Evolutionary conservation across 2,113 vertebrate genomes (phyloP), one percentile per base, ranked within the genome.

Genomic region (Campylorhamphus procurvoides): DNA sequence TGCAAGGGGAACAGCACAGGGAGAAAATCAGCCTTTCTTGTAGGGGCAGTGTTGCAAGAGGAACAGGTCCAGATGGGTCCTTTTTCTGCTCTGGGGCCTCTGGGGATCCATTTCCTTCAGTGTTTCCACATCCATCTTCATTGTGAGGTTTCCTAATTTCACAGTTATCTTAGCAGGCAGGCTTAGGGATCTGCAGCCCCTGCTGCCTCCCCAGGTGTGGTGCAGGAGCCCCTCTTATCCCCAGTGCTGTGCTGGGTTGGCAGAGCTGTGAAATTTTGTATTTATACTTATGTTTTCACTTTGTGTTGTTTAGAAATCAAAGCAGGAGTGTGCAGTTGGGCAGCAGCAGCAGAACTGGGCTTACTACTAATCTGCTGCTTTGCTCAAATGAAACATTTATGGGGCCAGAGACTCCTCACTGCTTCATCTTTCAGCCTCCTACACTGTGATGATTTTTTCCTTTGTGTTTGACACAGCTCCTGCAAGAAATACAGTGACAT

Each of bases 361-460:
- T 94, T 91, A 78, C 87, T 90, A n/a, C 3, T 2, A 82, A 62
- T 69, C 58, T 87, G 31, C 73, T 91, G 44, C 46, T 94, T 85
- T 94, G 82, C 67, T 95, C 55, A 62, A 76, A 75, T 94, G 29
- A 79, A 90, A 92, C 71, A 42, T 91, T 90, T 69, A 53, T 88
- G 63, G 63, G 85, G 66, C 78, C 67, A 73, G 79, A 76, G 82
- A 40, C 40, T 90, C 69, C 56, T 93, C 58, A 14, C 42, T 84
- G 56, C 66, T 89, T 44, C 42, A 39, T 75, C 66, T 90, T 84
- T 73, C 78, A 90, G 44, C 82, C 53, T 96, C 87, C 85, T 58
- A 50, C 52, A 19, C 49, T 22, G 22, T 42, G 44, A 17, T 52
- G 62, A 58, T 40, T 83, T 78, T 68, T 71, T 78, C 49, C 31